Evolutionary conservation across 2,888 invertebrate genomes (phyloP), one percentile per base, ranked within the genome.

Genomic region (Ophion costatus): DNA sequence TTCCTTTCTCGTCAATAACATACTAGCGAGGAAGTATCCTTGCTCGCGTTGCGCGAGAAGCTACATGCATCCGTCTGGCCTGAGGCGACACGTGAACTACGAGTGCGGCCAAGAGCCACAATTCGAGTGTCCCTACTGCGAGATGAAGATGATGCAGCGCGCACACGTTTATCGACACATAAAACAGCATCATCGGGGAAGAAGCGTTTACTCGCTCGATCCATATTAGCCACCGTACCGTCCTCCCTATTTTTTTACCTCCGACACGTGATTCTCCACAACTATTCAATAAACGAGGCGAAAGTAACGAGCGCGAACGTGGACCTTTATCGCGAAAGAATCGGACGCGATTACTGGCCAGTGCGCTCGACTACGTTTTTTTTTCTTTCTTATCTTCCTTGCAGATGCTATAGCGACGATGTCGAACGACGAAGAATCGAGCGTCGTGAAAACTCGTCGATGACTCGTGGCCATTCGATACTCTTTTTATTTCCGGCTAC

Each of bases 71-170:
- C 89, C 91, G 24, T 91, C 91, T 85, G 91, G 92, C 69, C 87
- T 94, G 56, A 90, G 90, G 70, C 87, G 94, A 66, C 95, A 95
- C 89, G 89, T 93, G 80, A 92, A 93, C 71, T 91, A 94, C 83
- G 95, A 95, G 89, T 95, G 95, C 87, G 94, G 94, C 0, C 93
- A 91, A 74, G 88, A 90, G 51, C 92, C 92, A n/a, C 91, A 91
- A 80, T 90, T 92, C 85, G 89, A 90, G 77, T 93, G 93, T 69
- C 92, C 92, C 0, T 90, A 91, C 61, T 93, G 93, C 75, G 82
- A 87, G 2, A 89, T 88, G 24, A 88, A 90, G 33, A 91, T 91
- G 89, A 92, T 91, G 73, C 92, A 92, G 77, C 90, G 91, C 0
- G 89, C 90, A 11, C 90, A 93, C 80, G 89, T 93, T 69, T 92